phyloP scores from a whole-genome alignment of 2,797 vertebrate genomes.

The Spinus olivaceus region DNA sequence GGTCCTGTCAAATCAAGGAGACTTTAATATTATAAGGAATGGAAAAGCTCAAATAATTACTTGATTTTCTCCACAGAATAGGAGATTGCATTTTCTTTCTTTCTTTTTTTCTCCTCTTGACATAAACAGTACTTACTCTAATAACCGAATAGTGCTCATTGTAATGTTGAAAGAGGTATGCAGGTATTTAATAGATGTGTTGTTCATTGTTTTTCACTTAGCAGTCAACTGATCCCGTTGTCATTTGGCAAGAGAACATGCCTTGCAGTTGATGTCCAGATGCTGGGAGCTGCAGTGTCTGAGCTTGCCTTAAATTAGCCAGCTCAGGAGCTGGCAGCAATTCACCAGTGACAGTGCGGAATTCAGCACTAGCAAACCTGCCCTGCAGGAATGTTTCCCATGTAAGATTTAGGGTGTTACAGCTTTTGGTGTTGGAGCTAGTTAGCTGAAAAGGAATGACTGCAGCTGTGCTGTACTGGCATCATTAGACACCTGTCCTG shows the following conservation, averaged over 20 bases:
- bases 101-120: background rate
- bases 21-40: background rate
- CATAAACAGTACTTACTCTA: background rate
- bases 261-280: background rate
- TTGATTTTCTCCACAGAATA: background rate
- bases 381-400: background rate
- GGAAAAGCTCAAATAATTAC: background rate
- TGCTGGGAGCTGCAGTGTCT: background rate
- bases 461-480: background rate
- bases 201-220: background rate
- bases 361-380: background rate
- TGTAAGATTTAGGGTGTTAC: background rate
- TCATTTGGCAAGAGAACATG: accelerated
- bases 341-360: background rate
- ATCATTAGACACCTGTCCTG: background rate
- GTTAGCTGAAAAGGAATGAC: background rate
- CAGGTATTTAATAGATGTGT: background rate
- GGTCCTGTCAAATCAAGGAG: background rate
- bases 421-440: background rate
- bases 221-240: background rate
- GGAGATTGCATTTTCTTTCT: background rate
- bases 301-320: background rate
- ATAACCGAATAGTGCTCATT: background rate
- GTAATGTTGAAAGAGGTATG: background rate
- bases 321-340: background rate